phyloP scores from a whole-genome alignment of 1,140 invertebrate genomes.

The Bombus fervidus region DNA sequence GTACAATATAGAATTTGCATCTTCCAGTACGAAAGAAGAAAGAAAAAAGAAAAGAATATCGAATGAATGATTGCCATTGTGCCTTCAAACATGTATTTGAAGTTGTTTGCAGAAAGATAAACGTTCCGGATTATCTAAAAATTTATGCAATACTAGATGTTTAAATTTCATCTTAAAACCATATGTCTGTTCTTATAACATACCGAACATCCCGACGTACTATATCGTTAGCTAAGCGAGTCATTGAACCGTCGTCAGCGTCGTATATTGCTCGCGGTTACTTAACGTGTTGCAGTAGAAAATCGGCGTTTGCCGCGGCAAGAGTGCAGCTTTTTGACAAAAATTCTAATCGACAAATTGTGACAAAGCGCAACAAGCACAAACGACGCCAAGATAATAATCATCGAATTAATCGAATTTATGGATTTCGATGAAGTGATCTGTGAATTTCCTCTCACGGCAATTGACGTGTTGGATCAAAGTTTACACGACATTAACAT shows the following conservation, averaged over 20 bases:
- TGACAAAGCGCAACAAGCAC: neutral
- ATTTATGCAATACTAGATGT: neutral
- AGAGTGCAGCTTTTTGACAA: neutral
- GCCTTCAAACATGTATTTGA: constrained; percentile 2
- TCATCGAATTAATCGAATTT: neutral
- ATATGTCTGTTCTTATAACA: constrained; percentile 8
- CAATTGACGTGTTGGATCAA: neutral
- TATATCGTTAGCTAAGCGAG: constrained; percentile 37
- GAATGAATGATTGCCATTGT: neutral
- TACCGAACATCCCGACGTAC: neutral
- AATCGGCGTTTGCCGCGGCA: constrained; percentile 38
- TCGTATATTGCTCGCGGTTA: constrained; percentile 30
- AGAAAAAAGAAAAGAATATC: neutral
- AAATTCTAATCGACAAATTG: neutral
- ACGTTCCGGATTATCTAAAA: neutral
- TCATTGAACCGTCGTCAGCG: constrained; percentile 59
- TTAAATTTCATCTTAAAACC: constrained; percentile 16
- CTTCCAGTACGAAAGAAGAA: neutral
- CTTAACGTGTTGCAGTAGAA: constrained; percentile 58
- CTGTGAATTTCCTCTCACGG: neutral
- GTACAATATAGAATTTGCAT: neutral
- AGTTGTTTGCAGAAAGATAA: neutral
- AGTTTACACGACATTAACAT: constrained; percentile 16
- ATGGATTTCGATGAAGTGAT: constrained; percentile 44
- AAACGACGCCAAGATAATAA: neutral